phyloP scores from a whole-genome alignment of 2,797 vertebrate species.

The Lutjanus campechanus region DNA sequence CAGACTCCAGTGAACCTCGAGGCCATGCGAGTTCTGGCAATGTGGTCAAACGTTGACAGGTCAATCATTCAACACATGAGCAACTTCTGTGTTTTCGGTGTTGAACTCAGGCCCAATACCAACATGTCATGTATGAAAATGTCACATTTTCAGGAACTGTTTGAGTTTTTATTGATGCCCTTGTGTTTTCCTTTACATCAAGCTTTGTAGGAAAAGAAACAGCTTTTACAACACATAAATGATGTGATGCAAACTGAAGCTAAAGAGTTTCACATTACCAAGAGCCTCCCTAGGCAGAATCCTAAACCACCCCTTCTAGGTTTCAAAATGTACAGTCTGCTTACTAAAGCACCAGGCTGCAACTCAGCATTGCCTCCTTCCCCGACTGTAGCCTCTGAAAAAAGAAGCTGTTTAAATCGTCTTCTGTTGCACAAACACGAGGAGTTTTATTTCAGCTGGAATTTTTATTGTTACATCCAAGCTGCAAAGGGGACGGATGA shows the following conservation, averaged over 20 bases:
- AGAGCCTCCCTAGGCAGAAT: constrained; percentile 42
- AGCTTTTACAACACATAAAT: constrained; percentile 42
- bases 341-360: constrained; percentile 40
- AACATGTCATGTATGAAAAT: constrained; percentile 52
- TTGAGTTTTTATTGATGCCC: constrained; percentile 4
- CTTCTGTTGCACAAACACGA: constrained; percentile 31
- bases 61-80: constrained; percentile 63
- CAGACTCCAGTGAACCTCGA: constrained; percentile 51
- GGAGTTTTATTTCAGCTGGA: constrained; percentile 51
- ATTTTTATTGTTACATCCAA: constrained; percentile 42
- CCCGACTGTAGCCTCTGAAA: constrained; percentile 32
- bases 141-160: constrained; percentile 31
- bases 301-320: constrained; percentile 41
- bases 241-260: constrained; percentile 44
- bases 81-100: constrained; percentile 27
- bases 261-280: constrained; percentile 54
- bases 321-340: constrained; percentile 58
- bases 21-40: constrained; percentile 34
- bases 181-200: background rate
- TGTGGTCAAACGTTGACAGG: constrained; percentile 51
- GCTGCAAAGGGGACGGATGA: constrained; percentile 33
- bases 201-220: constrained; percentile 1
- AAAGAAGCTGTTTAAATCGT: constrained; percentile 25
- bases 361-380: constrained; percentile 41
- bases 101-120: constrained; percentile 29